These are phyloP conservation scores for Eremobia ochroleuca DNA, from an alignment of 2,888 invertebrate species.

Conservation along the genomic window DNA sequence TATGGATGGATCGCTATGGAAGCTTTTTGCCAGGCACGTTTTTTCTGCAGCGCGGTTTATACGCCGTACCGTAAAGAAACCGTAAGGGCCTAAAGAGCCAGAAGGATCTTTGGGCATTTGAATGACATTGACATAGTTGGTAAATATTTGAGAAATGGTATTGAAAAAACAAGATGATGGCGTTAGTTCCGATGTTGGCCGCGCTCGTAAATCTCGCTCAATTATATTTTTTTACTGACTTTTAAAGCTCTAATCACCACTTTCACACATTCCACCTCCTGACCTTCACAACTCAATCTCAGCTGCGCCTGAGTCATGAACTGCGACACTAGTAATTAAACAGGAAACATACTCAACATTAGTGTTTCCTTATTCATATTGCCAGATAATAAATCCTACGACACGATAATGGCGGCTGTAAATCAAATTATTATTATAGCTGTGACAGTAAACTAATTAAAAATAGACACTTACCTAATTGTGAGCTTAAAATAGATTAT, in stretches of 20 bases:
- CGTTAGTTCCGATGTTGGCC: no score
- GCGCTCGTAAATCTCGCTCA: no score
- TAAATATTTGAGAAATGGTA: no score
- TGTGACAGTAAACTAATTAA: conserved; percentile 29
- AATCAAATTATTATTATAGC: conserved; percentile 36
- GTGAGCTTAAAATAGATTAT: not conserved
- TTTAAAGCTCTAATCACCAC: not conserved
- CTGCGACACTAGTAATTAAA: conserved; percentile 41
- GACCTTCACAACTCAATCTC: conserved; percentile 37
- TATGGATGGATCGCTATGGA: no score
- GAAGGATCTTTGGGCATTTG: no score
- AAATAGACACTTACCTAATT: conserved; percentile 15
- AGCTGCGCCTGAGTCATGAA: conserved; percentile 25
- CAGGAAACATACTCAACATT: conserved; percentile 44
- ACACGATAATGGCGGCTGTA: conserved; percentile 19
- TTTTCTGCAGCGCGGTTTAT: no score
- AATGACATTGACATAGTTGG: no score
- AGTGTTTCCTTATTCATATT: conserved; percentile 56
- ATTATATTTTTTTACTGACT: not conserved
- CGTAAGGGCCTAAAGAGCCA: no score
- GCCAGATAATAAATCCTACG: conserved; percentile 49
- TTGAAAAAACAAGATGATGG: no score
- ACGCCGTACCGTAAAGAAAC: no score
- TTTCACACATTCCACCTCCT: conserved; percentile 6
- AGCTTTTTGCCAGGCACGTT: no score